Conservation (phyloP, 1,140 invertebrate genomes). For the Aphis gossypii region DNA sequence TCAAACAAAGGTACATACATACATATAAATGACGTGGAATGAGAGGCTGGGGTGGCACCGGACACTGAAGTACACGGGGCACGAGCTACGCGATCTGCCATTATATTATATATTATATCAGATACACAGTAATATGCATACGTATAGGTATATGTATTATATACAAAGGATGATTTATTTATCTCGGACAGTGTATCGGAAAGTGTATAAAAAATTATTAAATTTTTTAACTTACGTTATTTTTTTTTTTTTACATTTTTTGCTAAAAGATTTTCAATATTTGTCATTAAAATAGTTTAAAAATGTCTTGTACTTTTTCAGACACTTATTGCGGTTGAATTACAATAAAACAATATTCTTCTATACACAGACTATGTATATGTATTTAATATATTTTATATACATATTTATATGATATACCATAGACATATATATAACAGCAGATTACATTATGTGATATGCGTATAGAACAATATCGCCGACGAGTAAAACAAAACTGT, state of each 20-base stretch:
- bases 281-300: background rate
- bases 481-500: too few relatives aligned
- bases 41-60: background rate
- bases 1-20: background rate
- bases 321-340: background rate
- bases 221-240: too few relatives aligned
- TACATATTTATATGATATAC: background rate
- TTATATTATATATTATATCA: background rate
- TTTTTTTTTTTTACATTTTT: background rate
- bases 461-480: too few relatives aligned
- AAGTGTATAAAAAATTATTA: background rate
- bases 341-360: background rate
- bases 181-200: background rate
- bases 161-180: background rate
- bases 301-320: background rate
- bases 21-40: background rate
- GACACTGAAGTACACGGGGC: background rate
- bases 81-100: background rate
- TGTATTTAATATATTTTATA: background rate
- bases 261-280: background rate
- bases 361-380: background rate
- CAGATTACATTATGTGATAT: too few relatives aligned
- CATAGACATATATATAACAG: too few relatives aligned
- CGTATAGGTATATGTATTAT: background rate
- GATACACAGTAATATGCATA: background rate